Evolutionary conservation across 2,888 invertebrate species (phyloP), one percentile per base, ranked within the genome.

Genomic region (Heliconius charithonia): DNA sequence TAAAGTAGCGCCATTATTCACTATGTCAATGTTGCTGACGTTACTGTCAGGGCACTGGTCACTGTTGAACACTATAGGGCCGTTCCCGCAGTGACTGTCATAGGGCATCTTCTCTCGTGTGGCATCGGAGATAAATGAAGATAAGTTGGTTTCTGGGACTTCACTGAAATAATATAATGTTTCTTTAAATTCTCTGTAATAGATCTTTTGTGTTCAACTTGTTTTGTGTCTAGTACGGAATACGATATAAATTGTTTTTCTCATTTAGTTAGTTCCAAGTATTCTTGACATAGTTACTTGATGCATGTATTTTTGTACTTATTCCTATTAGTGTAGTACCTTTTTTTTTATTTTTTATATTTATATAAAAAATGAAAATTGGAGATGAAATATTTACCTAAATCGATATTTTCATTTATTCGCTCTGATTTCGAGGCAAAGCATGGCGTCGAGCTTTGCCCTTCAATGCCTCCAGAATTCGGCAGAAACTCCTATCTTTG

Each of bases 61-160:
- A 32, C 87, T 88, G 4, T 88, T 85, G 32, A 93, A 90, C 0
- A 90, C 87, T 19, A 93, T 83, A 0, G 93, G 92, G 6, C 83
- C 83, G 0, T 87, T 81, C 0, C 93, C 93, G 74, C 95, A 95
- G 71, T 93, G 92, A 62, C 94, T 94, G 37, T 94, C 94, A 76
- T 87, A 93, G 0, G 92, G 91, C 70, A 94, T 51, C 0, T 79
- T 81, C 16, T 86, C 84, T 2, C 74, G 69, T 7, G 81, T 81
- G 0, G 92, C 88, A 22, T 81, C 81, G 7, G 78, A 82, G 19
- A 93, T 83, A 80, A 92, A 94, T 3, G 81, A 83, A n/a, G 74
- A 84, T 0, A 95, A 83, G 6, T 87, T 85, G 0, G 83, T 80
- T 4, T 84, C 85, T 22, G 86, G 80, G 41, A 85, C 75, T 80